Evolutionary conservation across 2,888 invertebrate genomes (phyloP).

Genomic region (Cryptus viduatorius): DNA sequence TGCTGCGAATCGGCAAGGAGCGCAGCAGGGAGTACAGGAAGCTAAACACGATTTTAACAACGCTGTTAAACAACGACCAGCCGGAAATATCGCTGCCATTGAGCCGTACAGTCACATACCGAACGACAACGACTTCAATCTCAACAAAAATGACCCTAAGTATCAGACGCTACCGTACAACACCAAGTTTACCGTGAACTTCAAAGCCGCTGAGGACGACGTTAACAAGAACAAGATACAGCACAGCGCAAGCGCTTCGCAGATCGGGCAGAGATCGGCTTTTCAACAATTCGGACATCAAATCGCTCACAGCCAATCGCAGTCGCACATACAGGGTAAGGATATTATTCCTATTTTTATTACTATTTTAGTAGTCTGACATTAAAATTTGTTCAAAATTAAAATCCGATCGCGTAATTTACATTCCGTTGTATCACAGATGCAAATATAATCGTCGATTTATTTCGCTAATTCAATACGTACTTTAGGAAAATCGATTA

Average conservation of each 20-base stretch:
- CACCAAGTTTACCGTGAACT: slow-evolving; percentile 91
- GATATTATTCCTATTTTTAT: slow-evolving; percentile 5
- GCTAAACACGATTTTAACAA: slow-evolving; percentile 83
- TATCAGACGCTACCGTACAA: slow-evolving; percentile 97
- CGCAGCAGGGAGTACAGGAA: slow-evolving; percentile 86
- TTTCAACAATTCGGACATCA: slow-evolving; percentile 83
- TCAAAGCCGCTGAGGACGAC: slow-evolving; percentile 84
- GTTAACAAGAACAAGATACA: slow-evolving; percentile 83
- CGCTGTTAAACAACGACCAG: slow-evolving; percentile 85
- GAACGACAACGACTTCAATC: slow-evolving; percentile 89
- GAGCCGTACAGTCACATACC: slow-evolving; percentile 96
- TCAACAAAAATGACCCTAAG: slow-evolving; percentile 95
- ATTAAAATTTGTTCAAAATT: not conserved
- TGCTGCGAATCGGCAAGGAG: slow-evolving; percentile 78
- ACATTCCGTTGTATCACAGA: not conserved
- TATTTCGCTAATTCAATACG: not conserved
- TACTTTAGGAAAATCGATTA: not conserved
- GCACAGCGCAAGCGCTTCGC: slow-evolving; percentile 83
- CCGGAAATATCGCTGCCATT: slow-evolving; percentile 94
- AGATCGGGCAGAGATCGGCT: slow-evolving; percentile 80
- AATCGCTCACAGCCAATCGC: slow-evolving; percentile 83
- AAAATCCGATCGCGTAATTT: not conserved
- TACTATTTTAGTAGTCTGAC: not conserved
- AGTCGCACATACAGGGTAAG: slow-evolving; percentile 83
- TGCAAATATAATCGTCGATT: not conserved